A percentile compares a stretch with the other conserved stretches of the same genome.
Conservation (phyloP, 35 echinoderm and acorn worm species). For the Apostichopus parvimensis region DNA sequence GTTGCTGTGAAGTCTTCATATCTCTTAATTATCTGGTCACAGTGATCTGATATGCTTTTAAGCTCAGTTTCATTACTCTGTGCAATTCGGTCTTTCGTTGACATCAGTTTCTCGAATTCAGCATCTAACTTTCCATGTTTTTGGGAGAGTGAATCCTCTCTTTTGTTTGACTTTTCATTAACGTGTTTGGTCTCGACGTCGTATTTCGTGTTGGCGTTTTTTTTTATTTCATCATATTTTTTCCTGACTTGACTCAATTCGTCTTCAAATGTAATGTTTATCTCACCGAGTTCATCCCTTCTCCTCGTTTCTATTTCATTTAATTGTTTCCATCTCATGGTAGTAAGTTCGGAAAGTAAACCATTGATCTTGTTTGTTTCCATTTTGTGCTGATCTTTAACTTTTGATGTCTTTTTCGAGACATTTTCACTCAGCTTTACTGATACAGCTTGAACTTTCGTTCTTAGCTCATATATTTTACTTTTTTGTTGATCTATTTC, state of each 20-base stretch:
- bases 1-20: not conserved
- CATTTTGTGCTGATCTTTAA: not conserved
- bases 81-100: not conserved
- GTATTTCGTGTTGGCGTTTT: not conserved
- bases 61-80: not conserved
- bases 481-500: not conserved
- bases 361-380: not conserved
- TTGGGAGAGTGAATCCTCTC: not conserved
- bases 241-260: not conserved
- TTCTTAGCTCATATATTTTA: not conserved
- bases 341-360: not conserved
- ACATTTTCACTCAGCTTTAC: not conserved
- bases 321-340: not conserved
- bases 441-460: not conserved
- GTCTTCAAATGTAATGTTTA: not conserved
- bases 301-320: not conserved
- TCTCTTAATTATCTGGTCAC: not conserved
- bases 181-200: not conserved
- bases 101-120: not conserved
- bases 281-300: not conserved
- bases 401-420: not conserved
- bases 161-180: not conserved
- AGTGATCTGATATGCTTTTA: not conserved
- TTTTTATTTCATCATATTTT: not conserved
- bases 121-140: not conserved